Base-by-base conservation (phyloP, 2,888 invertebrate species). In the Agrotis puta region DNA sequence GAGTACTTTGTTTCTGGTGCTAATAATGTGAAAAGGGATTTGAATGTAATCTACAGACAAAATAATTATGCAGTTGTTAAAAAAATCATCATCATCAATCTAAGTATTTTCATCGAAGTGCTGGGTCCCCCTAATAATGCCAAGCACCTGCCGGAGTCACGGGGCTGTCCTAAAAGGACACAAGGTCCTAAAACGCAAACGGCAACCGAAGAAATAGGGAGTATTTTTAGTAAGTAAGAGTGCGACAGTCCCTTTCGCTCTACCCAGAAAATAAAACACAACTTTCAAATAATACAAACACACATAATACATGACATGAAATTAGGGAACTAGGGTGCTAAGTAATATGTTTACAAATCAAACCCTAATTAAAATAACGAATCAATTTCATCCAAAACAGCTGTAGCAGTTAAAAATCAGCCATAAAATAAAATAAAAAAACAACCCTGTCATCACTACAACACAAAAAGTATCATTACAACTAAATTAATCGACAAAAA, bases 401-500 rank as follows among this genome's bases (percentile, higher is more conserved):
- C 20, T 33, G 24, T 18, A 39, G 16, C 27, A 20, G 50, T 27
- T 39, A 13, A 50, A 61, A 22, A n/a, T 33, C 5, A 33, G 47
- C 45, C 1, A 20, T 16, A 62, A 54, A 53, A 33, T 33, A 33
- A 33, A 33, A 33, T 33, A 33, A 62, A 67, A 70, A 51, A 64
- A 39, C 33, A 64, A 70, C 68, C 64, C 47, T 61, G 16, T 54
- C 59, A 70, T 50, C 48, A 59, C 3, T 13, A 64, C 13, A 57
- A 67, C 33, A 56, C 47, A 63, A 73, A 70, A 66, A 66, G 56
- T 27, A 68, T 75, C 77, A 82, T 77, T 74, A 74, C 74, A 81
- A 48, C 73, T 75, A 79, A 83, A 84, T 80, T 80, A 83, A 83
- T 78, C 57, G 81, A 69, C 79, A 81, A 80, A 86, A 84, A 78